Base-by-base conservation (phyloP, 2,888 invertebrate species). In the Helicoverpa assulta region DNA sequence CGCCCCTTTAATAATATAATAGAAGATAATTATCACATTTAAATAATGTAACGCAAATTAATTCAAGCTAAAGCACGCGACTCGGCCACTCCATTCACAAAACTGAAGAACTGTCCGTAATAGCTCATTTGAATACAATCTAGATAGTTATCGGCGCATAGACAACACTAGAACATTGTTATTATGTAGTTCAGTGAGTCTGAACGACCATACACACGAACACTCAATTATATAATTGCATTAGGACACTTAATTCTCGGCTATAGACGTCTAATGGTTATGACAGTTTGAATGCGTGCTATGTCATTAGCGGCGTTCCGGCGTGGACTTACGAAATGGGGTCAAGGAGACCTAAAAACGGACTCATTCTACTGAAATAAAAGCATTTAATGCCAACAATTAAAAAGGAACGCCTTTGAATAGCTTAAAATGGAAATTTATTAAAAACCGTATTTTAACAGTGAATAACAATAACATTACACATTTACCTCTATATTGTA, bases 91-190 rank as follows among this genome's bases (percentile, higher is more conserved):
- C 84, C 89, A 91, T 91, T 92, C 89, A 92, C 90, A 87, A 93
- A 92, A 92, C 88, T 89, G 73, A 81, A 86, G 84, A 88, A 87
- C 84, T 88, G 88, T 89, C 89, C 85, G 85, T 89, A 90, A 89
- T 89, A 86, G 88, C 89, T 91, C 85, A 92, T 93, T 93, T 92
- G 90, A 92, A 93, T 92, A 92, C 91, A 93, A 92, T 93, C 89
- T 88, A 87, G 86, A 86, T 87, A 81, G 68, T 73, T 81, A 84
- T 83, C 80, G 73, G 71, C 56, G 63, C 63, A 80, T 71, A 80
- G 67, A 75, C 70, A 71, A 69, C 65, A 73, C 78, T 81, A 84
- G 53, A 76, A 81, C 76, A 74, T 79, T 76, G 74, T 78, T 80
- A 77, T 86, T 85, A 83, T 85, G 76, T 85, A 79, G 73, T 77